Evolutionary conservation across 2,797 vertebrate species (phyloP).

Genomic region (Valencia hispanica): DNA sequence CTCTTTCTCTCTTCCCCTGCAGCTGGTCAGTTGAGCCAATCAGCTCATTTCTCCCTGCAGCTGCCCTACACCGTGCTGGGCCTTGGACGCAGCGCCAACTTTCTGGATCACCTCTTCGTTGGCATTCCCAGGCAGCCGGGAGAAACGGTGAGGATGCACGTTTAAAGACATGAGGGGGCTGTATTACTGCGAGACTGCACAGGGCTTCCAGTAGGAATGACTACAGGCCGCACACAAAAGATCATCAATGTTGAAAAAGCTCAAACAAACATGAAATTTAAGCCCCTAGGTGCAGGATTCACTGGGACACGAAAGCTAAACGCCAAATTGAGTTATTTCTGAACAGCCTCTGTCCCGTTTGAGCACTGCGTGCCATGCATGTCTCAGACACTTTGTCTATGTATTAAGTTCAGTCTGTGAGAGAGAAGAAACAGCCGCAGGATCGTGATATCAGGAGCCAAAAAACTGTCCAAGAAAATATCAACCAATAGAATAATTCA

Average conservation of each 20-base stretch:
- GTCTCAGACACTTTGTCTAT: slow-evolving; percentile 23
- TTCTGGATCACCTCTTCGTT: slow-evolving; percentile 93
- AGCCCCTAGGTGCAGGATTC: neutral
- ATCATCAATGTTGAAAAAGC: neutral
- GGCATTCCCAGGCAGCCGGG: slow-evolving; percentile 90
- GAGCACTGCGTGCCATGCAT: slow-evolving; percentile 12
- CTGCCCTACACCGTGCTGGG: slow-evolving; percentile 95
- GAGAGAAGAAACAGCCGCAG: slow-evolving; percentile 17
- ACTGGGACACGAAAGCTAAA: neutral
- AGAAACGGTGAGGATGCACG: slow-evolving; percentile 80
- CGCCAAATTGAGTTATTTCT: slow-evolving; percentile 21
- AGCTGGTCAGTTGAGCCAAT: slow-evolving; percentile 97
- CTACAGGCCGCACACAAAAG: neutral
- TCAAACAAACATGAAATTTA: neutral
- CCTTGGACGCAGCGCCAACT: slow-evolving; percentile 95
- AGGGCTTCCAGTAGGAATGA: neutral
- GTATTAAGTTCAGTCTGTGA: slow-evolving; percentile 1
- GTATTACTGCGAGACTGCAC: slow-evolving; percentile 6
- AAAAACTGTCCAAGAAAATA: slow-evolving; percentile 33
- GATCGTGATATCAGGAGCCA: slow-evolving; percentile 11
- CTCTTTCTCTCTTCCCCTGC: slow-evolving; percentile 30
- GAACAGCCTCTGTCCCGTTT: neutral
- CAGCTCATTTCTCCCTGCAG: slow-evolving; percentile 93
- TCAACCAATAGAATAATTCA: slow-evolving; percentile 23
- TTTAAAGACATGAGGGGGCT: neutral